Evolutionary conservation across 2,113 vertebrate genomes (phyloP).

Genomic region (Malurus melanocephalus): DNA sequence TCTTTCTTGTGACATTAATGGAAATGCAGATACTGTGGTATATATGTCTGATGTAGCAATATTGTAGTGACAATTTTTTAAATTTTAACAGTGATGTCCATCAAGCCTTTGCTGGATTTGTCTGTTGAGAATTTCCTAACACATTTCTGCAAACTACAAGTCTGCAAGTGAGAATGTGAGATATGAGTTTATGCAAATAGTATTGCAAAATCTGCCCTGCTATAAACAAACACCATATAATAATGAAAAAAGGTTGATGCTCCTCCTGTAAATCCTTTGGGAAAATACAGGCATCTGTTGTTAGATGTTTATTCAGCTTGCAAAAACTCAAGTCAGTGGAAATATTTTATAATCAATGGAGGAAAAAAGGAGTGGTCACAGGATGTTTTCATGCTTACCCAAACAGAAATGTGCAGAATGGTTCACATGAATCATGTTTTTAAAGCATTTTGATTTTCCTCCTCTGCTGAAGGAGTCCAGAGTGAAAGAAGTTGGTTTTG

Average conservation of each 20-base stretch:
- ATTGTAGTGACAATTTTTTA: not conserved
- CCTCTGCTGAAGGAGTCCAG: not conserved
- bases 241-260: not conserved
- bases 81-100: not conserved
- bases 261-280: not conserved
- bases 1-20: not conserved
- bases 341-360: not conserved
- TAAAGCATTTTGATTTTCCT: not conserved
- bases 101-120: not conserved
- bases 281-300: not conserved
- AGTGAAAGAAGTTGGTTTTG: not conserved
- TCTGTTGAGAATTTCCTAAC: not conserved
- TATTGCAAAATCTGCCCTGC: not conserved
- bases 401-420: not conserved
- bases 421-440: not conserved
- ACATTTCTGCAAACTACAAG: not conserved
- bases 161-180: not conserved
- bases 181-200: conserved; percentile 17
- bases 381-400: not conserved
- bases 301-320: not conserved
- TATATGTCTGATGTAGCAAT: not conserved
- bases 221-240: not conserved
- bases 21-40: not conserved
- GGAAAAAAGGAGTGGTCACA: not conserved
- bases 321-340: not conserved